Conservation (phyloP, 2,888 invertebrate genomes). For the Bhutanitis thaidina region DNA sequence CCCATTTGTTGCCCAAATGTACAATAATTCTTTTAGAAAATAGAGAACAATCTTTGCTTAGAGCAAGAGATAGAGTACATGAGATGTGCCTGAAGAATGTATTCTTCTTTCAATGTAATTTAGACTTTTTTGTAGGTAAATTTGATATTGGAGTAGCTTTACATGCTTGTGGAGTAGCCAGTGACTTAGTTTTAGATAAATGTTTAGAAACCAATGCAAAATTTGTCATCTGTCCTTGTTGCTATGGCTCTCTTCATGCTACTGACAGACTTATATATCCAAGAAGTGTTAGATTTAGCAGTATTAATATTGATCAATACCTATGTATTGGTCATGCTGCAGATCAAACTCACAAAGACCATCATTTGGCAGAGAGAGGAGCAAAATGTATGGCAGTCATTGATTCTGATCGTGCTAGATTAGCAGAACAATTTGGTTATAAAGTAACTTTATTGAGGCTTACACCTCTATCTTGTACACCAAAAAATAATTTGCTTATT, state of each 20-base stretch:
- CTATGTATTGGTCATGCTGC: slow-evolving; percentile 92
- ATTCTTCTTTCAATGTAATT: slow-evolving; percentile 90
- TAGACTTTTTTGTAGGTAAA: slow-evolving; percentile 90
- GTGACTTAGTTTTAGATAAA: slow-evolving; percentile 93
- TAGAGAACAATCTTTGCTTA: slow-evolving; percentile 90
- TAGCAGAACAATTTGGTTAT: slow-evolving; percentile 89
- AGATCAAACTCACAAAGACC: slow-evolving; percentile 92
- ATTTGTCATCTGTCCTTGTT: slow-evolving; percentile 96
- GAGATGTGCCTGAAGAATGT: slow-evolving; percentile 86
- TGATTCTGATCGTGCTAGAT: slow-evolving; percentile 90
- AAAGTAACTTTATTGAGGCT: slow-evolving; percentile 87
- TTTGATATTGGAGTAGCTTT: slow-evolving; percentile 93
- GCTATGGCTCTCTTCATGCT: slow-evolving; percentile 92
- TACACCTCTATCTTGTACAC: slow-evolving; percentile 90
- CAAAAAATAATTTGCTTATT: slow-evolving; percentile 93
- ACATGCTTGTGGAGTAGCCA: slow-evolving; percentile 97
- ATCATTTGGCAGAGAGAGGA: slow-evolving; percentile 86
- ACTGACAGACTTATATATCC: slow-evolving; percentile 92
- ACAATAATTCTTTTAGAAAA: slow-evolving; percentile 92
- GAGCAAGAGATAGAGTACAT: slow-evolving; percentile 86
- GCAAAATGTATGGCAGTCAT: slow-evolving; percentile 92
- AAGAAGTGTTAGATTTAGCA: slow-evolving; percentile 82
- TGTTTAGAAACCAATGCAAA: slow-evolving; percentile 88
- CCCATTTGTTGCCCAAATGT: slow-evolving; percentile 88
- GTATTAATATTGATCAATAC: slow-evolving; percentile 81